Base-by-base conservation (phyloP, 2,797 vertebrate species). In the Brotogeris chrysoptera region DNA sequence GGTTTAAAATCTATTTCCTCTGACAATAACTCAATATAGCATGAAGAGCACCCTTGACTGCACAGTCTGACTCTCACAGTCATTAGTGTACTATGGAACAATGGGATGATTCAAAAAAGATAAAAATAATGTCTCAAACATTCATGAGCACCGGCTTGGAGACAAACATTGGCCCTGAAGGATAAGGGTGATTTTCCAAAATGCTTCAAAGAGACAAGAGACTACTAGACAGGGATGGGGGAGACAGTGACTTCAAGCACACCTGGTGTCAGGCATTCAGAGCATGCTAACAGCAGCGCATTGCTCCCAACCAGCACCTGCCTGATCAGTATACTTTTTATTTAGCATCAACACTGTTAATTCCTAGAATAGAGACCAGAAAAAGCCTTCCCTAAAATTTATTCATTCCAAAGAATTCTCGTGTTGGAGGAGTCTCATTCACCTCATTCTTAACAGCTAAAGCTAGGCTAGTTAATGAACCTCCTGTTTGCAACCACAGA, bases 1-100 rank as follows among this genome's bases (percentile, higher is more conserved):
- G 28, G 25, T 93, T 94, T 85, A 92, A 92, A 95, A 91, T 41
- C 43, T 82, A 9, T 92, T 92, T 88, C 30, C 18, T 80, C 50
- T 72, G 41, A 79, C 34, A 41, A 50, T 81, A 84, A 81, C 24
- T 90, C 73, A 36, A 0, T 83, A 44, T 52, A 86, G 69, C 69
- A 63, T 66, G 66, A 80, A 87, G 21, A 92, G 46, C 46, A 63
- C 20, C 24, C 77, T 65, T 13, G 21, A 76, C 13, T 30, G 15
- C 13, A 10, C 73, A 65, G 34, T 81, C 46, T 81, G 76, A 69
- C 80, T 93, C 46, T 76, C 59, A 79, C 5, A 72, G 70, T 69
- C 53, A 36, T 81, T 81, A 90, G 2, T 53, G 53, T 69, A 13
- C 57, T 59, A 27, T 23, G 34, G 49, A 84, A 81, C 70, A 79